Percentiles rank a stretch among this genome's conserved stretches.
Evolutionary conservation across 2,113 vertebrate genomes (phyloP).

Genomic region (Gobio gobio): DNA sequence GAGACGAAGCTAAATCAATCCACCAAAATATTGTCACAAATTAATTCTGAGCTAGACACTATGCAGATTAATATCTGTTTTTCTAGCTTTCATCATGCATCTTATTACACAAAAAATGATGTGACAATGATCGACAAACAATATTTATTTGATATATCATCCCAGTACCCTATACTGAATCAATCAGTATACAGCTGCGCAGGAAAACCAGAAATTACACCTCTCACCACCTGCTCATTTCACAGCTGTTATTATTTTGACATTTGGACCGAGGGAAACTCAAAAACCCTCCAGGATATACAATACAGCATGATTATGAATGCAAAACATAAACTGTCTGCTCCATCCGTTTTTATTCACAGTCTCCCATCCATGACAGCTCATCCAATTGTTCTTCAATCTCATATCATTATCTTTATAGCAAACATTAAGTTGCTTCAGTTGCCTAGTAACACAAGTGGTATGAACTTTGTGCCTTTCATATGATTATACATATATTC

Average conservation of each 20-base stretch:
- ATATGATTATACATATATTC: slow-evolving; percentile 28
- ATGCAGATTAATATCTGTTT: background rate
- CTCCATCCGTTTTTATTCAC: slow-evolving; percentile 6
- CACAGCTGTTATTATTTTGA: background rate
- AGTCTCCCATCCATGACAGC: background rate
- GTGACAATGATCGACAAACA: background rate
- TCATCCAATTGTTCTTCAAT: slow-evolving; percentile 41
- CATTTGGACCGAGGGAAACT: background rate
- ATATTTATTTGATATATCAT: background rate
- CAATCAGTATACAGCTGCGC: background rate
- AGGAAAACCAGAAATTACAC: background rate
- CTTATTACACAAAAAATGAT: background rate
- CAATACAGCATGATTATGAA: background rate
- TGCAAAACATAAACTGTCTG: background rate
- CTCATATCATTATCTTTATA: slow-evolving; percentile 24
- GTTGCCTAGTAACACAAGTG: slow-evolving; percentile 47
- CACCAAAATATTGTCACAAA: background rate
- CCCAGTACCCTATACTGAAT: background rate
- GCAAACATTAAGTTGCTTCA: slow-evolving; percentile 22
- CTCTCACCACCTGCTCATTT: background rate
- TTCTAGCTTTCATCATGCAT: background rate
- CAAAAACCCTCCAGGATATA: background rate
- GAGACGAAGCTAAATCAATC: background rate
- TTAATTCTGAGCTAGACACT: background rate
- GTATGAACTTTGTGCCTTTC: slow-evolving; percentile 42